These are phyloP conservation scores for Phenganax marumi DNA, from an alignment of 92 coral and sea anemone species.

Conservation along the genomic window DNA sequence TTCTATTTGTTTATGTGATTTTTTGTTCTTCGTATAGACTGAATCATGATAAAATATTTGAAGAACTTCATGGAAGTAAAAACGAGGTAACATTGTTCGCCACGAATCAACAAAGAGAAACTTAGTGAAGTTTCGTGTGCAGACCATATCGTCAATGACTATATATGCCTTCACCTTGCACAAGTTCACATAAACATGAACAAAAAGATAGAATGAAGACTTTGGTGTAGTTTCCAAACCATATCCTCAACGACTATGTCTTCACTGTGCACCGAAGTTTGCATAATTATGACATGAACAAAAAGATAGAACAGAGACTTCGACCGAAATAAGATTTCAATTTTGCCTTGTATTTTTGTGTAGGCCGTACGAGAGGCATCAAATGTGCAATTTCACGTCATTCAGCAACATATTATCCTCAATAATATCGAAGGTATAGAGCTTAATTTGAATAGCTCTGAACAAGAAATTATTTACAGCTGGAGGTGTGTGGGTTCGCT, in stretches of 20 bases:
- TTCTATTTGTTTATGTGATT: background rate
- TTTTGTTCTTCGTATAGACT: constrained; percentile 53
- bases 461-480: background rate
- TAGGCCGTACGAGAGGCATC: constrained; percentile 72
- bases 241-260: no score
- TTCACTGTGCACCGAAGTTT: no score
- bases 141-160: no score
- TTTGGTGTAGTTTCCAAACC: no score
- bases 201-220: no score
- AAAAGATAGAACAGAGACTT: no score
- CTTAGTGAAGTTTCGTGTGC: background rate
- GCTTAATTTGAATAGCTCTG: background rate
- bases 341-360: background rate
- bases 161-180: no score
- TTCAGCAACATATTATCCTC: constrained; percentile 78
- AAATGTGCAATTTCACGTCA: constrained; percentile 73
- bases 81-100: constrained; percentile 64
- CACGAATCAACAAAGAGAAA: no score
- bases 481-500: background rate
- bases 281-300: no score
- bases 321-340: no score
- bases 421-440: constrained; percentile 76
- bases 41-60: constrained; percentile 84
- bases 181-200: no score
- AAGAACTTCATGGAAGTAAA: constrained; percentile 74